Conservation (phyloP, 2,113 vertebrate genomes). For the Ginglymostoma cirratum region DNA sequence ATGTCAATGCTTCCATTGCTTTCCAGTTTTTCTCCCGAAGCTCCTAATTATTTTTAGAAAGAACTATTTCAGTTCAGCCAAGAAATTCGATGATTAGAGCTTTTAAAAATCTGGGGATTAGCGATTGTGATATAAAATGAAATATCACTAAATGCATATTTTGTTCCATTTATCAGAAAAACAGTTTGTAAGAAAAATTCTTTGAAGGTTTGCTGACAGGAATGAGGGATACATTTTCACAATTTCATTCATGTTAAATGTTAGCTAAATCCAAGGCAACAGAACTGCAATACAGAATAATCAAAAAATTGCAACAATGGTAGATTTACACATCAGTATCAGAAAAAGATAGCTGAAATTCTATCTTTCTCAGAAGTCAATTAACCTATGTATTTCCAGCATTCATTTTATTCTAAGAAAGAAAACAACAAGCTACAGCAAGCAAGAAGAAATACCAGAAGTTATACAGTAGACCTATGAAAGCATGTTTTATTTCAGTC, state of each 20-base stretch:
- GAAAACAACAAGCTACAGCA: neutral
- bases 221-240: neutral
- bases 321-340: neutral
- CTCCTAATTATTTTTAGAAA: slow-evolving; percentile 99
- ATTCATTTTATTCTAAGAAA: neutral
- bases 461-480: neutral
- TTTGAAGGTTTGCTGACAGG: neutral
- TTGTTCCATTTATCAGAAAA: neutral
- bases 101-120: slow-evolving; percentile 9
- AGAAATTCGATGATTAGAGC: slow-evolving; percentile 38
- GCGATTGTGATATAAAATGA: neutral
- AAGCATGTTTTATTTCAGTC: too few relatives aligned
- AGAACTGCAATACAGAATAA: slow-evolving; percentile 21
- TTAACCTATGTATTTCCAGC: neutral
- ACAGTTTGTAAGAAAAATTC: neutral
- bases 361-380: neutral
- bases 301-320: neutral
- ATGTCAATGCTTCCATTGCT: slow-evolving; percentile 99
- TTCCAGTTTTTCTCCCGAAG: slow-evolving; percentile 99
- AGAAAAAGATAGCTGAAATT: neutral
- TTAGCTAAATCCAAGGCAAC: neutral
- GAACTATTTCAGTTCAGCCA: slow-evolving; percentile 91
- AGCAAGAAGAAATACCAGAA: neutral
- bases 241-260: neutral
- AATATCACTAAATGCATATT: neutral